These are phyloP conservation scores for Apis florea DNA, from an alignment of 1,140 invertebrate genomes.

Conservation along the genomic window DNA sequence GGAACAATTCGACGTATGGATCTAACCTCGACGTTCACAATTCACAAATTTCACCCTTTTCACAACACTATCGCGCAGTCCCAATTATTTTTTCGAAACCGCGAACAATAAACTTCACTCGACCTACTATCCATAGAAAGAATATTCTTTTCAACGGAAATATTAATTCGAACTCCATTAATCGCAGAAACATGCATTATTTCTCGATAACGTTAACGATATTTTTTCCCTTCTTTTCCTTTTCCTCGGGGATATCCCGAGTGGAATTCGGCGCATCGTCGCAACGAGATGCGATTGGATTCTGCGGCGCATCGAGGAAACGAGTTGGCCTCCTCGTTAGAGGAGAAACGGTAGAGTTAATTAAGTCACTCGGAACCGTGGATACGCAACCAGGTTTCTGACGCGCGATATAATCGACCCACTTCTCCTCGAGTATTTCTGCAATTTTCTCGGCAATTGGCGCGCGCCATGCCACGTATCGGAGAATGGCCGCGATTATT, in stretches of 20 bases:
- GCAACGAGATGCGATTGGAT: background rate
- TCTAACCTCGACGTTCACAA: too few species aligned
- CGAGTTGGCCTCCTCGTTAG: background rate
- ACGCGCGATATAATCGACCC: slow-evolving; percentile 59
- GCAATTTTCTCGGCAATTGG: slow-evolving; percentile 59
- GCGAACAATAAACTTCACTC: background rate
- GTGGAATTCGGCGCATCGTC: background rate
- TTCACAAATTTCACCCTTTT: background rate
- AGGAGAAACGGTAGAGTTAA: slow-evolving; percentile 26
- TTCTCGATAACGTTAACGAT: background rate
- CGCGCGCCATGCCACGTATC: slow-evolving; percentile 18
- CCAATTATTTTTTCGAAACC: background rate
- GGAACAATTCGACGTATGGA: background rate
- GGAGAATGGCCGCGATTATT: slow-evolving; percentile 38
- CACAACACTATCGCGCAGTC: background rate
- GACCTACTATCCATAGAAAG: background rate
- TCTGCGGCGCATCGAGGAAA: too few species aligned
- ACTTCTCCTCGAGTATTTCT: slow-evolving; percentile 55
- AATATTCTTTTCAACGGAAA: background rate
- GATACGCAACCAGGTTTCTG: slow-evolving; percentile 24
- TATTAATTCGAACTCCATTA: background rate
- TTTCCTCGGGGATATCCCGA: background rate
- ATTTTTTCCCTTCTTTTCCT: too few species aligned
- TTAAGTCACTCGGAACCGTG: slow-evolving; percentile 22
- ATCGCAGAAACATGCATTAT: background rate